A percentile compares a stretch with the other conserved stretches of the same genome.
These are phyloP conservation scores for Epizoanthus ramosus DNA, from an alignment of 92 coral and sea anemone genomes.

Conservation along the genomic window DNA sequence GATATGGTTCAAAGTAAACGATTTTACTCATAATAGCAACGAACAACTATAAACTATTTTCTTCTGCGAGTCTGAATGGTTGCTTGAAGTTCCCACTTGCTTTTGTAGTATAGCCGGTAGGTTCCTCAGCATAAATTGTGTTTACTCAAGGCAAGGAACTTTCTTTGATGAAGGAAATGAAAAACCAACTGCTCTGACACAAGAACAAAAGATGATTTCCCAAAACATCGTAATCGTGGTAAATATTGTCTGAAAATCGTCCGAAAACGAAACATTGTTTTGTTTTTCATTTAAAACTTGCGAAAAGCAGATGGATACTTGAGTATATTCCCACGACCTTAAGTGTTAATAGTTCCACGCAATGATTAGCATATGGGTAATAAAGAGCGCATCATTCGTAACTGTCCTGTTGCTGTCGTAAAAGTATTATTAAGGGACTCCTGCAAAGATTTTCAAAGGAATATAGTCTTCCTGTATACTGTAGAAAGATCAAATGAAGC, in stretches of 20 bases:
- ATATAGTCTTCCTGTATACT: background rate
- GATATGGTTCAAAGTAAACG: background rate
- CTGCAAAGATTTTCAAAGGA: constrained; percentile 1
- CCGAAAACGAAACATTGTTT: constrained; percentile 16
- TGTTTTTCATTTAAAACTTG: constrained; percentile 6
- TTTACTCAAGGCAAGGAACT: constrained; percentile 36
- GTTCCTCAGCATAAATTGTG: constrained; percentile 2
- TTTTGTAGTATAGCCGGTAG: background rate
- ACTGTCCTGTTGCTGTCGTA: constrained; percentile 14
- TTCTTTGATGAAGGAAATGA: constrained; percentile 54
- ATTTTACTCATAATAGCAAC: constrained; percentile 1
- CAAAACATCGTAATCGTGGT: constrained; percentile 7
- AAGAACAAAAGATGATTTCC: constrained; percentile 41
- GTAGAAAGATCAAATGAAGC: background rate
- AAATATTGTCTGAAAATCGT: constrained; percentile 26
- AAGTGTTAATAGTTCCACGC: constrained; percentile 7
- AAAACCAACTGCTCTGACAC: constrained; percentile 44
- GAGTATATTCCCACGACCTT: constrained; percentile 37
- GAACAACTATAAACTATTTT: background rate
- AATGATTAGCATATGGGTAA: constrained; percentile 43
- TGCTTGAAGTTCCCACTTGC: background rate
- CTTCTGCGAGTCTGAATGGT: background rate
- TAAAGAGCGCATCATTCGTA: constrained; percentile 40
- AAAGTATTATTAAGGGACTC: background rate
- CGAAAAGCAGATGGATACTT: constrained; percentile 1